A percentile compares a stretch with the other conserved stretches of the same genome.
Conservation (phyloP, 2,888 invertebrate species). For the Oegoconia quadripuncta region DNA sequence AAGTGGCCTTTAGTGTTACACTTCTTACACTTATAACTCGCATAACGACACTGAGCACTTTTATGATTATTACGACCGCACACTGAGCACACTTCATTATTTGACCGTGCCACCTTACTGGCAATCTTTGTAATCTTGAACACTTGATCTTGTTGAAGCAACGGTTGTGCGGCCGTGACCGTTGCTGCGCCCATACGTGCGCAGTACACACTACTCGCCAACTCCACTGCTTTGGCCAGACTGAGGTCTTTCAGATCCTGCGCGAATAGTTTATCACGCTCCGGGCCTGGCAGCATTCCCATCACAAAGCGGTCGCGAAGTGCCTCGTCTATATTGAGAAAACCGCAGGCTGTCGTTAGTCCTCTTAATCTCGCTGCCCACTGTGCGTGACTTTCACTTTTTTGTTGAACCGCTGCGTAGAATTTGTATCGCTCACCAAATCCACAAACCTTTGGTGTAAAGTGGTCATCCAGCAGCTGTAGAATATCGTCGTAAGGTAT, state of each 20-base stretch:
- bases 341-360: slow-evolving; percentile 7
- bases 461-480: slow-evolving; percentile 6
- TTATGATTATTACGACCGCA: slow-evolving; percentile 16
- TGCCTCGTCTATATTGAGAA: slow-evolving; percentile 14
- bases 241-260: slow-evolving; percentile 19
- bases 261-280: slow-evolving; percentile 24
- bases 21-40: slow-evolving; percentile 18
- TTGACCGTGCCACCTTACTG: too few species aligned
- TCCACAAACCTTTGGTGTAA: slow-evolving; percentile 8
- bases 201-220: slow-evolving; percentile 20
- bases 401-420: slow-evolving; percentile 6
- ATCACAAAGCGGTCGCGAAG: slow-evolving; percentile 25
- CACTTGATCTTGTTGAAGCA: too few species aligned
- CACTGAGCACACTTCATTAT: slow-evolving; percentile 8
- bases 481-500: not conserved
- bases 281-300: slow-evolving; percentile 22
- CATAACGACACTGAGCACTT: slow-evolving; percentile 10
- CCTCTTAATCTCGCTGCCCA: slow-evolving; percentile 13
- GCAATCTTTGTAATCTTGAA: too few species aligned
- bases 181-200: slow-evolving; percentile 7
- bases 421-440: slow-evolving; percentile 12
- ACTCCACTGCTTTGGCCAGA: slow-evolving; percentile 19
- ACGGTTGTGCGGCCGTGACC: not conserved
- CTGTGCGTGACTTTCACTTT: not conserved
- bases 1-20: slow-evolving; percentile 18